Evolutionary conservation across 2,797 vertebrate genomes (phyloP).

Genomic region (Acropternis orthonyx): DNA sequence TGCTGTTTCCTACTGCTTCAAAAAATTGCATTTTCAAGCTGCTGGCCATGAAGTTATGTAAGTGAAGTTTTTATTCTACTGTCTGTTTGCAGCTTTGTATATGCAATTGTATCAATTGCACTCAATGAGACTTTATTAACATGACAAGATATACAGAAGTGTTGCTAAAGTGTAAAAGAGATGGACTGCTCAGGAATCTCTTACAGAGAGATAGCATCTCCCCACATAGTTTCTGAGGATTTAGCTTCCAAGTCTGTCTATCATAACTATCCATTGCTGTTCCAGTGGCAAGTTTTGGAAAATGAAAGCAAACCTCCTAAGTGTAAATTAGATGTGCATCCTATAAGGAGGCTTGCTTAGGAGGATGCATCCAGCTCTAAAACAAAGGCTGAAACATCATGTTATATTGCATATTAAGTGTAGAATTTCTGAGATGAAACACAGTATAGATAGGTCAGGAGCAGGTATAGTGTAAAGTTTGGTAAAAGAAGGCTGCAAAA

Average conservation of each 20-base stretch:
- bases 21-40: neutral
- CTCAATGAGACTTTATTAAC: neutral
- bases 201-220: neutral
- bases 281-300: neutral
- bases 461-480: fast-evolving
- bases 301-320: neutral
- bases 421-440: neutral
- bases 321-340: neutral
- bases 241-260: neutral
- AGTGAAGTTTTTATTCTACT: neutral
- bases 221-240: neutral
- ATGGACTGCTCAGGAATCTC: neutral
- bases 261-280: neutral
- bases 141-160: neutral
- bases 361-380: neutral
- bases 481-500: neutral
- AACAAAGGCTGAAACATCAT: neutral
- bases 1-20: neutral
- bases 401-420: neutral
- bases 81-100: neutral
- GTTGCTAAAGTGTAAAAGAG: neutral
- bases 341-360: neutral
- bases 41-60: neutral
- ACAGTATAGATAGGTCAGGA: neutral
- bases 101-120: neutral